These are phyloP conservation scores for Capitulum mitella DNA, from an alignment of 2,888 invertebrate genomes.

Conservation along the genomic window DNA sequence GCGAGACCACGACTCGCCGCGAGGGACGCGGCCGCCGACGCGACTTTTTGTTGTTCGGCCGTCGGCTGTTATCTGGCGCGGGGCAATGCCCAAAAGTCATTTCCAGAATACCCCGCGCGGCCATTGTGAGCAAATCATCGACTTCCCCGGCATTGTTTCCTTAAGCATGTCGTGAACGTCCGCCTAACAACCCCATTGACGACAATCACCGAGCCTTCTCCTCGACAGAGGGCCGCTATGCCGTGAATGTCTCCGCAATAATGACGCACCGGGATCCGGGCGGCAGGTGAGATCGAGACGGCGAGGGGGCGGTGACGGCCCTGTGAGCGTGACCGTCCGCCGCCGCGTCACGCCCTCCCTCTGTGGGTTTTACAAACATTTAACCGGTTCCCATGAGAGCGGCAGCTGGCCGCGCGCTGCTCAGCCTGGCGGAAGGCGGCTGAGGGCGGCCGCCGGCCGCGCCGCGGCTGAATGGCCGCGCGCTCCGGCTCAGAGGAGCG, in stretches of 20 bases:
- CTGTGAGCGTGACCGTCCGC: background rate
- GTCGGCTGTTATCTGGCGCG: too few relatives aligned
- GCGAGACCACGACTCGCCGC: too few relatives aligned
- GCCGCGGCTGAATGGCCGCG: background rate
- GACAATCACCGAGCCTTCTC: background rate
- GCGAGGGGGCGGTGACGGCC: background rate
- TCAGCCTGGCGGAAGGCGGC: background rate
- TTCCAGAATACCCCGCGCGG: background rate
- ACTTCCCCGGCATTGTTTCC: background rate
- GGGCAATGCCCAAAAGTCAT: background rate
- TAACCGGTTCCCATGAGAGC: background rate
- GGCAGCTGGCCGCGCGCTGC: background rate
- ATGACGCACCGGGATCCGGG: background rate
- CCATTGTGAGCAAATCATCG: background rate
- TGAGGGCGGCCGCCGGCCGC: background rate
- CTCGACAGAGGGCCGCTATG: background rate
- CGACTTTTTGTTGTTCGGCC: too few relatives aligned
- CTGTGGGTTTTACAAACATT: background rate
- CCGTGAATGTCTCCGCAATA: background rate
- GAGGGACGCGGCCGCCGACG: background rate
- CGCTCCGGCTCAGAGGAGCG: background rate
- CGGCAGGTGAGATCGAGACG: background rate
- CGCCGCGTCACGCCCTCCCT: background rate
- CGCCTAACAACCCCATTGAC: constrained; percentile 2
- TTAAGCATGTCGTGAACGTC: background rate